These are phyloP conservation scores for Bombus cullumanus DNA, from an alignment of 1,140 invertebrate species.

Conservation along the genomic window DNA sequence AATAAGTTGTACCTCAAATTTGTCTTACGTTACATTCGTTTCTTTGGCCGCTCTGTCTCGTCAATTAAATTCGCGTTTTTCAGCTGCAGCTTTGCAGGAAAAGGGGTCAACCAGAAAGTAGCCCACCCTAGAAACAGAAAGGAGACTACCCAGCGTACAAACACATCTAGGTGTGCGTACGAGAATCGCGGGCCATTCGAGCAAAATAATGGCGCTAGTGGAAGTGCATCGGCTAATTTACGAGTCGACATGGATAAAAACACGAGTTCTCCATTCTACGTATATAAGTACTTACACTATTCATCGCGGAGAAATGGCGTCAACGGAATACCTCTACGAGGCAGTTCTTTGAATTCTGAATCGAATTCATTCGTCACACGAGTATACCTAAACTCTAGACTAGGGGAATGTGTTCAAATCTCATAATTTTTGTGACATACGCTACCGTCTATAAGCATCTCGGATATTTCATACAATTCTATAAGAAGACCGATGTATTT, in stretches of 20 bases:
- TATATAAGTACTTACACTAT: background rate
- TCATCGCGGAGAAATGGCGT: background rate
- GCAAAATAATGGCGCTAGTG: background rate
- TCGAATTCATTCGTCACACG: background rate
- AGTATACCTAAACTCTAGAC: no score
- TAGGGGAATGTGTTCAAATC: no score
- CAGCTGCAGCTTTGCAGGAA: background rate
- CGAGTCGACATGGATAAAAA: background rate
- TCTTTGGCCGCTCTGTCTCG: background rate
- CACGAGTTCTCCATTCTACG: background rate
- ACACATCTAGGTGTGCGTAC: background rate
- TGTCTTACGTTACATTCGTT: no score
- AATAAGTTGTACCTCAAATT: background rate
- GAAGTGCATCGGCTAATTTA: slow-evolving; percentile 25
- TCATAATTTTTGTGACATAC: no score
- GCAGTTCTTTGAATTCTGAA: background rate
- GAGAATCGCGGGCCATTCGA: background rate
- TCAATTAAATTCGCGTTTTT: slow-evolving; percentile 11
- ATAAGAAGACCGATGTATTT: no score
- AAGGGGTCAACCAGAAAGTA: slow-evolving; percentile 10
- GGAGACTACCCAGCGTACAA: background rate
- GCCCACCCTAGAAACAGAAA: background rate
- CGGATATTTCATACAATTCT: background rate
- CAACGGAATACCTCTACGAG: background rate
- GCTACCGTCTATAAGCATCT: background rate